Conservation (phyloP, 37 sponge, comb jelly and placozoan species). For the Cliona cf. orientalis region DNA sequence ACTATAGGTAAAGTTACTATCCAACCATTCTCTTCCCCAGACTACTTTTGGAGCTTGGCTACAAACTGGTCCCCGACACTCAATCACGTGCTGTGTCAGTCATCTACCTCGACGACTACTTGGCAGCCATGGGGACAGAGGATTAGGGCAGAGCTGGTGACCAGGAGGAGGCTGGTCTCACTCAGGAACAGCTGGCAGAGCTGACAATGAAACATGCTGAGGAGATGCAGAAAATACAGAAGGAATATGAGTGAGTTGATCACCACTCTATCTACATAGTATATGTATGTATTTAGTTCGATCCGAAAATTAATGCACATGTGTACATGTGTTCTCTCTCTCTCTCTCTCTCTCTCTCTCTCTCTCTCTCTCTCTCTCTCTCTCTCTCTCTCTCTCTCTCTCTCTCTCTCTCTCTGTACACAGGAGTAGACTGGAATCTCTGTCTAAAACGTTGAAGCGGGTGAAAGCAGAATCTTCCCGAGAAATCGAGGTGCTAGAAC, state of each 20-base stretch:
- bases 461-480: constrained; percentile 51
- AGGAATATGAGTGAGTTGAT: constrained; percentile 72
- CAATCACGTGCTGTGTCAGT: constrained; percentile 55
- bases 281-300: no score
- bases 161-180: constrained; percentile 23
- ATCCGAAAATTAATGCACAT: no score
- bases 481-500: constrained; percentile 52
- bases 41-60: constrained; percentile 56
- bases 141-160: no score
- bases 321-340: no score
- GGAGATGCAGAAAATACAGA: constrained; percentile 70
- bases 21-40: no score
- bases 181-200: constrained; percentile 55
- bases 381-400: no score
- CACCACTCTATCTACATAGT: background rate
- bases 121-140: background rate
- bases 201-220: constrained; percentile 61
- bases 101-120: no score
- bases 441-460: constrained; percentile 36
- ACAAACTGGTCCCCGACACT: constrained; percentile 13
- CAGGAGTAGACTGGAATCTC: constrained; percentile 54
- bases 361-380: no score
- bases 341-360: no score
- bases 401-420: background rate
- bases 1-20: no score